A percentile compares a stretch with the other conserved stretches of the same genome.
Evolutionary conservation across 2,113 vertebrate genomes (phyloP).

Genomic region (Guaruba guarouba): DNA sequence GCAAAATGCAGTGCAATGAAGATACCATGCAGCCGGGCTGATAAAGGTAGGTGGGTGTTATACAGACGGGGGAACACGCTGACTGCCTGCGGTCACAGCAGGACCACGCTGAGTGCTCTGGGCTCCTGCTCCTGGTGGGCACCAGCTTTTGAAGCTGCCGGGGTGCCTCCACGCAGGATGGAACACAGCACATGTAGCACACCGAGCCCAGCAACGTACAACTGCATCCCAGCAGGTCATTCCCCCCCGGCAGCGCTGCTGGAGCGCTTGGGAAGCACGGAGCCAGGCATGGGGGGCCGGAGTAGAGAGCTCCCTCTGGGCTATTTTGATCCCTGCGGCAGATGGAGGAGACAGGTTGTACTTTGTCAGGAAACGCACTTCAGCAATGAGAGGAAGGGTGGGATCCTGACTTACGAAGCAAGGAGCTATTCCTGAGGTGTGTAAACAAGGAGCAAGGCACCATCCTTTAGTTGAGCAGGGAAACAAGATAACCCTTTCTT

Average conservation of each 20-base stretch:
- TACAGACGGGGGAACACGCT: neutral
- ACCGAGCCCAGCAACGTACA: fast-evolving
- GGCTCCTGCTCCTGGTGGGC: fast-evolving
- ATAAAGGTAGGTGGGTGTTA: neutral
- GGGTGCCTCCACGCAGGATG: neutral
- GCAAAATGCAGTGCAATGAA: neutral
- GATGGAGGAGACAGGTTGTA: constrained; percentile 19
- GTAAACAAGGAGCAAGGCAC: neutral
- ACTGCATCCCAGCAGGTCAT: neutral
- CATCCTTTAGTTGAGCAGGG: neutral
- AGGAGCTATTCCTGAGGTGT: neutral
- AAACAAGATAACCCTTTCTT: neutral
- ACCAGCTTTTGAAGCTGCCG: neutral
- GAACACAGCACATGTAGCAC: neutral
- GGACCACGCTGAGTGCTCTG: fast-evolving
- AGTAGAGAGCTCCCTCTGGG: neutral
- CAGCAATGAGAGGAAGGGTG: neutral
- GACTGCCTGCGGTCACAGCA: neutral
- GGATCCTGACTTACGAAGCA: neutral
- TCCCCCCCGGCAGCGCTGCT: fast-evolving
- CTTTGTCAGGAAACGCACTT: constrained; percentile 1
- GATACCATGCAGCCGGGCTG: neutral
- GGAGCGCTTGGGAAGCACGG: neutral
- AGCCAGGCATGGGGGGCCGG: fast-evolving
- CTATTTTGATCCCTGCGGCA: neutral